Conservation (phyloP, 2,797 vertebrate species). For the Bufotes viridis region DNA sequence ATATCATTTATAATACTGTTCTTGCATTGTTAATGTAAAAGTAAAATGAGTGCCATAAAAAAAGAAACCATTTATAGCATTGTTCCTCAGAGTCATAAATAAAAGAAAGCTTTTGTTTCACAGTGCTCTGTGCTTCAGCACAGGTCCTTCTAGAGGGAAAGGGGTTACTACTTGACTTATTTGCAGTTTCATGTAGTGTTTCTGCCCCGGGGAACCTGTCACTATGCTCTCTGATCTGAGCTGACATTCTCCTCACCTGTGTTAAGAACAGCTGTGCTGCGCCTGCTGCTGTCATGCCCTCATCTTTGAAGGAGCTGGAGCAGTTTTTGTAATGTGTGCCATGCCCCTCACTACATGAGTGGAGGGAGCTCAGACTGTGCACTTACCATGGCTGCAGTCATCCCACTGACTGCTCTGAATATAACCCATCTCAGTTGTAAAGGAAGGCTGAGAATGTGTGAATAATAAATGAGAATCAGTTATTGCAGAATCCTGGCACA, state of each 20-base stretch:
- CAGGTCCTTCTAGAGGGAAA: background rate
- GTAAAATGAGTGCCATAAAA: background rate
- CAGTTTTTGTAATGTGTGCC: conserved; percentile 6
- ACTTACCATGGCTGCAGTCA: background rate
- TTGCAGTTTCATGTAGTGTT: conserved; percentile 29
- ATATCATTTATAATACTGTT: no score
- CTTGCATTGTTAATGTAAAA: no score
- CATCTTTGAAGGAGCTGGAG: background rate
- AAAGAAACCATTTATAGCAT: background rate
- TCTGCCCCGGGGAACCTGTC: conserved; percentile 29
- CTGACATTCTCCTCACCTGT: conserved; percentile 51
- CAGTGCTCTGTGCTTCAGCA: background rate
- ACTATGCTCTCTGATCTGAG: conserved; percentile 39
- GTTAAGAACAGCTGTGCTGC: conserved; percentile 49
- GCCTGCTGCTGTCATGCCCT: conserved; percentile 46
- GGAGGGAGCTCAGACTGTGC: background rate
- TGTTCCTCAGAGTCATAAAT: background rate
- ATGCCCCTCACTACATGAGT: background rate
- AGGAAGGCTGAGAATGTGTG: background rate
- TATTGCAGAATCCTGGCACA: background rate
- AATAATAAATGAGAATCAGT: conserved; percentile 13
- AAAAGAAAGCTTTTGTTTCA: background rate
- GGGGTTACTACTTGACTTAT: conserved; percentile 39
- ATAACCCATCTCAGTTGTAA: background rate
- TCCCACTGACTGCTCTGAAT: background rate